phyloP scores from a whole-genome alignment of 2,888 invertebrate species.

The Podabrus alpinus region DNA sequence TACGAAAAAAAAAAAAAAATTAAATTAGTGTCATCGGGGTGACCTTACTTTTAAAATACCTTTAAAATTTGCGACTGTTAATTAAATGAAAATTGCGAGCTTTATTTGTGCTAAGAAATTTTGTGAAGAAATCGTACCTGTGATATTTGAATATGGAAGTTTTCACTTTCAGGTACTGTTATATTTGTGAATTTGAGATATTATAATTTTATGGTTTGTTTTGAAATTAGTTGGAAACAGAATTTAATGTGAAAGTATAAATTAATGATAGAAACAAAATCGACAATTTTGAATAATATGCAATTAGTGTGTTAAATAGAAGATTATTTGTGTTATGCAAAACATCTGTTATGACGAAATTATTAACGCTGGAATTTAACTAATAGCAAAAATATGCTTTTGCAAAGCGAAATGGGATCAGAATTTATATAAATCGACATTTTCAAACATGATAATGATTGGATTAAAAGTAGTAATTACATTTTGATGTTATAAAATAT shows the following conservation, averaged over 20 bases:
- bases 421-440: not conserved
- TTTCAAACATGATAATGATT: not conserved
- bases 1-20: not conserved
- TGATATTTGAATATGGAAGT: no score
- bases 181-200: no score
- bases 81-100: not conserved
- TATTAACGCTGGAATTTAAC: conserved; percentile 15
- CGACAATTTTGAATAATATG: not conserved
- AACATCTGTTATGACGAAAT: not conserved
- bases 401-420: not conserved
- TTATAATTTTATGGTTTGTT: no score
- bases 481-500: not conserved
- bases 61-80: not conserved
- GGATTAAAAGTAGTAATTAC: not conserved
- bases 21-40: not conserved
- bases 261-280: not conserved
- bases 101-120: not conserved
- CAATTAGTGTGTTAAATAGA: not conserved
- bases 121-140: not conserved
- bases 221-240: not conserved
- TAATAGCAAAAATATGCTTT: not conserved
- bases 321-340: not conserved
- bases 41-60: not conserved
- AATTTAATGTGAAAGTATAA: not conserved
- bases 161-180: no score